phyloP scores from a whole-genome alignment of 2,888 invertebrate species.

The Caenorhabditis sinica region DNA sequence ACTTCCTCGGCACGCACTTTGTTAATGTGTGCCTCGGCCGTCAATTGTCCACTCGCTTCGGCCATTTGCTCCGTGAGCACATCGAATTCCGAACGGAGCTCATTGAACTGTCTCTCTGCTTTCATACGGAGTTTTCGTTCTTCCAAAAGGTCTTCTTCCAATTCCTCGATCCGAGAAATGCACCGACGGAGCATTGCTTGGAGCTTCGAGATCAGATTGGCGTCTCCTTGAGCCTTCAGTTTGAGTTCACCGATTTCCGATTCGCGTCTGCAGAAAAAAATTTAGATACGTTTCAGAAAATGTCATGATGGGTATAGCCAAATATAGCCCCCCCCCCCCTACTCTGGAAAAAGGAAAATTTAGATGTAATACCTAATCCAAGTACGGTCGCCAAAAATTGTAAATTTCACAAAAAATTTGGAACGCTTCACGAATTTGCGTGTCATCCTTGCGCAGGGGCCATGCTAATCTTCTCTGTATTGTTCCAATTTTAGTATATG shows the following conservation, averaged over 20 bases:
- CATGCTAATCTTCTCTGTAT: constrained; percentile 95
- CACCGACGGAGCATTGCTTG: constrained; percentile 85
- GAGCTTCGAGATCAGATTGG: constrained; percentile 95
- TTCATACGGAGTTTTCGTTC: constrained; percentile 88
- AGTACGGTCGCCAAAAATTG: no score
- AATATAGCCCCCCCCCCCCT: no score
- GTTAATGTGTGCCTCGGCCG: constrained; percentile 88
- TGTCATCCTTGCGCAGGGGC: constrained; percentile 91
- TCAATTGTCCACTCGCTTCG: constrained; percentile 99
- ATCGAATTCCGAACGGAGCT: constrained; percentile 96
- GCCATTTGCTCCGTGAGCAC: constrained; percentile 97
- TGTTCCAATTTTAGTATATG: constrained; percentile 91
- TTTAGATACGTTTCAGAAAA: no score
- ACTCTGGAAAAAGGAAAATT: no score
- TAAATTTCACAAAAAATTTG: constrained; percentile 86
- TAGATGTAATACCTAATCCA: no score
- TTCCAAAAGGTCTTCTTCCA: constrained; percentile 99
- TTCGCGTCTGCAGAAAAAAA: constrained; percentile 88
- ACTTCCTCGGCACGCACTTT: constrained; percentile 85
- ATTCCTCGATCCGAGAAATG: constrained; percentile 90
- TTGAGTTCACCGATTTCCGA: constrained; percentile 96
- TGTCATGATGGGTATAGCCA: no score
- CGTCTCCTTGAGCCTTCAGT: constrained; percentile 95
- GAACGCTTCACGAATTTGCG: constrained; percentile 90
- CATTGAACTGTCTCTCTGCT: constrained; percentile 87